These are phyloP conservation scores for Aurelia coerulea DNA, from an alignment of 30 jellyfish, hydroid and myxozoan species.

Conservation along the genomic window DNA sequence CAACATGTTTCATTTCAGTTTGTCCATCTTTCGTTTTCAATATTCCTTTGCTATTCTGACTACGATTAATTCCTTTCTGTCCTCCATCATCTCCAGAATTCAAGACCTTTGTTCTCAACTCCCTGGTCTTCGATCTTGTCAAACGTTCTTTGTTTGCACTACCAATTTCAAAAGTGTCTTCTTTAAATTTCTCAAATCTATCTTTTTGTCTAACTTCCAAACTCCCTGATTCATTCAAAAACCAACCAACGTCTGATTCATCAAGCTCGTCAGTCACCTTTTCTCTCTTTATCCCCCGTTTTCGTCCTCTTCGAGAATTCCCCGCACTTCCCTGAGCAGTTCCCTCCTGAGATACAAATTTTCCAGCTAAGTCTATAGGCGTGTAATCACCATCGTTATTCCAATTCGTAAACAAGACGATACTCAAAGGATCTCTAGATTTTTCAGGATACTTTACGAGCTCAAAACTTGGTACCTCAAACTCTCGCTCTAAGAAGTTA, in stretches of 20 bases:
- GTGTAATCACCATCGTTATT: conserved; percentile 51
- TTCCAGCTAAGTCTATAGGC: conserved; percentile 24
- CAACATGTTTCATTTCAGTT: background rate
- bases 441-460: conserved; percentile 28
- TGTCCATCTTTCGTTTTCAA: background rate
- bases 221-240: conserved; percentile 34
- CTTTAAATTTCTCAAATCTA: background rate
- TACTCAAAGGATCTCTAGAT: conserved; percentile 63
- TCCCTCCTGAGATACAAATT: background rate
- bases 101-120: background rate
- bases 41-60: background rate
- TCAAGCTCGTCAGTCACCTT: background rate
- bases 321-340: background rate
- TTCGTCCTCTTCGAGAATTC: background rate
- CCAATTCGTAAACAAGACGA: conserved; percentile 47
- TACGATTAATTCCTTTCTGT: background rate
- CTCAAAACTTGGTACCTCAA: background rate
- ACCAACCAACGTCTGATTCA: conserved; percentile 38
- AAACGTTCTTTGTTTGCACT: background rate
- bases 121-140: conserved; percentile 2
- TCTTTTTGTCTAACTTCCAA: conserved; percentile 13
- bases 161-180: background rate
- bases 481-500: background rate
- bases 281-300: background rate
- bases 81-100: background rate